These are phyloP conservation scores for Meghimatium bilineatum DNA, from an alignment of 2,888 invertebrate species.

Conservation along the genomic window DNA sequence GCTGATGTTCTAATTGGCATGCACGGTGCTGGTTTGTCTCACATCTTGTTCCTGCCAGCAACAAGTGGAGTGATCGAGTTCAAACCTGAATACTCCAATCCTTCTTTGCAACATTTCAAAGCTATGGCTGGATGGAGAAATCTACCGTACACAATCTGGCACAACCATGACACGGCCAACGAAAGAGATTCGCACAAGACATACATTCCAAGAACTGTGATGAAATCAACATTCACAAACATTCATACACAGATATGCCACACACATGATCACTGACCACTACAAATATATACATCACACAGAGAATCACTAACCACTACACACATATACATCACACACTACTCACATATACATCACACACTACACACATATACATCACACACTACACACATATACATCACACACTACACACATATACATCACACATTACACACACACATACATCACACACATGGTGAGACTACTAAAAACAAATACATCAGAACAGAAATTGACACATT, in stretches of 20 bases:
- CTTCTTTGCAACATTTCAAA: constrained; percentile 63
- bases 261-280: neutral
- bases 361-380: too few relatives aligned
- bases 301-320: too few relatives aligned
- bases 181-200: constrained; percentile 60
- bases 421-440: too few relatives aligned
- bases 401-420: too few relatives aligned
- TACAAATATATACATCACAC: too few relatives aligned
- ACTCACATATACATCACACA: neutral
- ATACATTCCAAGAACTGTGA: constrained; percentile 56
- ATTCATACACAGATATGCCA: constrained; percentile 25
- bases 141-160: constrained; percentile 71
- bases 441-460: too few relatives aligned
- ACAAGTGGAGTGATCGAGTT: constrained; percentile 72
- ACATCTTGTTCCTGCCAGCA: constrained; percentile 73
- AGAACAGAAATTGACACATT: neutral
- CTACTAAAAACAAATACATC: too few relatives aligned
- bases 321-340: too few relatives aligned
- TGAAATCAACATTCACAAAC: neutral
- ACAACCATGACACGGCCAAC: constrained; percentile 65
- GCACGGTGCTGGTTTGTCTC: constrained; percentile 76
- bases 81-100: constrained; percentile 57
- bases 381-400: too few relatives aligned
- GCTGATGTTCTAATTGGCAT: constrained; percentile 76
- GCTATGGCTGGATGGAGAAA: constrained; percentile 73